Evolutionary conservation across 1,140 invertebrate species (phyloP).

Genomic region (Calliphora vicina): DNA sequence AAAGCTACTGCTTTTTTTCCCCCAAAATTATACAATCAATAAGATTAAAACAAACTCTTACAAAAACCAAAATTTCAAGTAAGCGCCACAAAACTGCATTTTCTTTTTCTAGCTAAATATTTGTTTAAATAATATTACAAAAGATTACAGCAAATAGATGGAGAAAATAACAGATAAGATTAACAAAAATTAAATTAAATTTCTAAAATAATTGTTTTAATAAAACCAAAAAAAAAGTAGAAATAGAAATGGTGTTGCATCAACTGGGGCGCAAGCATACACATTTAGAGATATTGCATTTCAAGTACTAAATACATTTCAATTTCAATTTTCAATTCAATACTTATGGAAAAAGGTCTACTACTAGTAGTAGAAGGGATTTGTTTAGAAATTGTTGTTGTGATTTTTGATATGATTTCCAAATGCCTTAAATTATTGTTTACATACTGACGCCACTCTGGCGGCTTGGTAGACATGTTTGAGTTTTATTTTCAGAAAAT

Average conservation of each 20-base stretch:
- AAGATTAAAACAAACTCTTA: not conserved
- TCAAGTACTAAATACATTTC: not conserved
- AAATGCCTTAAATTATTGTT: constrained; percentile 43
- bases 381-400: constrained; percentile 25
- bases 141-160: not conserved
- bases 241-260: too few relatives aligned
- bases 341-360: too few relatives aligned
- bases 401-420: not conserved
- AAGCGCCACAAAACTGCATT: not conserved
- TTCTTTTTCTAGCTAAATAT: not conserved
- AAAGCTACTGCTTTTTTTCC: not conserved
- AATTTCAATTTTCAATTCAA: not conserved
- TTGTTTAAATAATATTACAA: not conserved
- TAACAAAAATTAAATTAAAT: not conserved
- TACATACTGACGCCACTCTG: constrained; percentile 61
- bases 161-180: not conserved
- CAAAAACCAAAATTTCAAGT: too few relatives aligned
- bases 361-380: not conserved
- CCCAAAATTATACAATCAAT: not conserved
- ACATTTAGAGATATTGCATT: constrained; percentile 23
- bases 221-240: not conserved
- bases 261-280: too few relatives aligned
- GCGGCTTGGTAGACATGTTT: constrained; percentile 46
- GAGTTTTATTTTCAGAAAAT: constrained; percentile 1
- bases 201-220: not conserved